Evolutionary conservation across 2,888 invertebrate genomes (phyloP).

Genomic region (Pinctada fucata): DNA sequence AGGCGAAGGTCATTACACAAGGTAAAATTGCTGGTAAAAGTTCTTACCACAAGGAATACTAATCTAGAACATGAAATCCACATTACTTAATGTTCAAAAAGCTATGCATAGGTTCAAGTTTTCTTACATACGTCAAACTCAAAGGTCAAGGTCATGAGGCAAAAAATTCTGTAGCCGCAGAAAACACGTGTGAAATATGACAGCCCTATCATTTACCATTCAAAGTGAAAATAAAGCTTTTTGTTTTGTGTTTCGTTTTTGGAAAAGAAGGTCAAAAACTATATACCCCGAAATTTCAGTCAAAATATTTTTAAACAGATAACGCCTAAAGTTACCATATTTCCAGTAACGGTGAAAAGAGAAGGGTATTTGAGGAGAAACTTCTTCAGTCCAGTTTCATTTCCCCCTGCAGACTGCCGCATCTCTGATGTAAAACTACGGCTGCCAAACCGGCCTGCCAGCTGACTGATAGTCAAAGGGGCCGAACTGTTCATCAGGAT

Average conservation of each 20-base stretch:
- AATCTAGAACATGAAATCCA: neutral
- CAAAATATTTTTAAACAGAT: too few species aligned
- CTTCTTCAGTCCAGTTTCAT: constrained; percentile 95
- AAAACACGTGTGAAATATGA: neutral
- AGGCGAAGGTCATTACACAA: neutral
- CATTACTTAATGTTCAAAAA: neutral
- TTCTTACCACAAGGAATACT: neutral
- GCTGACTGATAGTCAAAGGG: constrained; percentile 96
- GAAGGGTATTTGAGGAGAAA: constrained; percentile 97
- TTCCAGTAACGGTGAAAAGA: constrained; percentile 92
- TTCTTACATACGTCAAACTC: neutral
- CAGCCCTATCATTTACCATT: neutral
- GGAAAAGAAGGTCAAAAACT: too few species aligned
- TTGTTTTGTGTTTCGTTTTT: neutral
- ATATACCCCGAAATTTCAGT: too few species aligned
- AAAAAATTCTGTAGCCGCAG: neutral
- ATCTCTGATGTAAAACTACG: constrained; percentile 99
- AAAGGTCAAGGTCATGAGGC: neutral
- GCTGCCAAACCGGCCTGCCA: constrained; percentile 99
- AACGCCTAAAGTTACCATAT: constrained; percentile 51
- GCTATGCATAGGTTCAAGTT: neutral
- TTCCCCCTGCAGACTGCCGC: constrained; percentile 85
- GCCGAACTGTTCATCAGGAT: constrained; percentile 95
- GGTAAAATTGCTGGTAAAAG: neutral
- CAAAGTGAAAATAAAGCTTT: neutral